A percentile compares a stretch with the other conserved stretches of the same genome.
Evolutionary conservation across 2,888 invertebrate genomes (phyloP).

Genomic region (Eubasilissa splendida): DNA sequence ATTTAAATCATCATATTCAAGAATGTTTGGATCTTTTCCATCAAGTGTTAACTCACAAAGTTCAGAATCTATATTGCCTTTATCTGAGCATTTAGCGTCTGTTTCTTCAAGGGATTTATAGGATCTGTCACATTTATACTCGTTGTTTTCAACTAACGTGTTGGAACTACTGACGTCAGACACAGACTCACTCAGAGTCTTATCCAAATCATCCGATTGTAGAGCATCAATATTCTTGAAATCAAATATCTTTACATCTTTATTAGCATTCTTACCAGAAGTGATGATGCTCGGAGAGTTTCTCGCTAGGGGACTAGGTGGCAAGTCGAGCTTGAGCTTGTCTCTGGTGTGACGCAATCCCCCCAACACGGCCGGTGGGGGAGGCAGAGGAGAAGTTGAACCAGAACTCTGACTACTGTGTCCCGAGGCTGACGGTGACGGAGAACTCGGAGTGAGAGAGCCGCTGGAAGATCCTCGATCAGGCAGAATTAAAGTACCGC

Average conservation of each 20-base stretch:
- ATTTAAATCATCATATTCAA: conserved; percentile 13
- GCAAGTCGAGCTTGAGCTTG: conserved; percentile 80
- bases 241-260: conserved; percentile 56
- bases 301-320: conserved; percentile 72
- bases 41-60: neutral
- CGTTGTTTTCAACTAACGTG: conserved; percentile 23
- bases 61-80: neutral
- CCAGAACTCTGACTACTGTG: conserved; percentile 60
- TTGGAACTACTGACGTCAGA: conserved; percentile 27
- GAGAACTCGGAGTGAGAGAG: conserved; percentile 69
- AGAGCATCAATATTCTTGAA: conserved; percentile 55
- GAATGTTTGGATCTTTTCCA: neutral
- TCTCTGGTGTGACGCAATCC: conserved; percentile 82
- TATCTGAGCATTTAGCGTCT: conserved; percentile 12
- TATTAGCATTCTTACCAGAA: conserved; percentile 61
- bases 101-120: neutral
- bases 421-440: conserved; percentile 63
- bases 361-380: conserved; percentile 68
- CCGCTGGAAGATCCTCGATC: conserved; percentile 69
- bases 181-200: conserved; percentile 33
- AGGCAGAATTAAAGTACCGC: conserved; percentile 63
- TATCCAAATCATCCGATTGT: conserved; percentile 39
- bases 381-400: conserved; percentile 59
- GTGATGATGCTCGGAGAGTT: conserved; percentile 71
- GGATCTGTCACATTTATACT: neutral